Percentiles rank a stretch among this genome's conserved stretches.
Conservation (phyloP, 2,797 vertebrate genomes). For the Pyrrhura leucotis region DNA sequence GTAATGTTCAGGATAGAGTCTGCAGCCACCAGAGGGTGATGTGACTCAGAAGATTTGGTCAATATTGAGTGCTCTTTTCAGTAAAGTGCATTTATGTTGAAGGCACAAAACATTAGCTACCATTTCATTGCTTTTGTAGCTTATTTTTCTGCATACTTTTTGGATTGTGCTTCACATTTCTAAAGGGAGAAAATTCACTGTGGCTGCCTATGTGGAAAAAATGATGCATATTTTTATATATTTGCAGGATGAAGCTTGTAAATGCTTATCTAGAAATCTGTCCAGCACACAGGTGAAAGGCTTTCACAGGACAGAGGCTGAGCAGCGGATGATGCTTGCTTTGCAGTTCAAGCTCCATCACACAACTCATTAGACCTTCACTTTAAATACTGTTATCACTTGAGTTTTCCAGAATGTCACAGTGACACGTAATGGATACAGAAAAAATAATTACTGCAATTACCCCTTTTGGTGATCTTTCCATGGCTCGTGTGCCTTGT, state of each 20-base stretch:
- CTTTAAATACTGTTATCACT: background rate
- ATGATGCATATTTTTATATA: background rate
- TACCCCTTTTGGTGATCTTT: background rate
- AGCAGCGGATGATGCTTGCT: background rate
- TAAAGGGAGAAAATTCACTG: background rate
- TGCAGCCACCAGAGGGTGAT: constrained; percentile 41
- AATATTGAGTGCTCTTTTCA: background rate
- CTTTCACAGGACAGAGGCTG: background rate
- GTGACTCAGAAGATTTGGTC: background rate
- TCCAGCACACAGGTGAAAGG: background rate
- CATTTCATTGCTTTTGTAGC: background rate
- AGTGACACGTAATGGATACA: background rate
- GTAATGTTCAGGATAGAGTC: background rate
- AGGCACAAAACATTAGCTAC: background rate
- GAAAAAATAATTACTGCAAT: background rate
- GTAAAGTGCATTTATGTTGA: background rate
- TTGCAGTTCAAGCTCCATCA: background rate
- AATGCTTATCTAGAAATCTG: background rate
- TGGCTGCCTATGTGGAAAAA: background rate
- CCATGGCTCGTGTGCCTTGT: background rate
- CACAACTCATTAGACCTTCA: background rate
- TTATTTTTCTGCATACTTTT: background rate
- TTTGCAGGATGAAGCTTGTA: background rate
- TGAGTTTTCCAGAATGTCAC: background rate
- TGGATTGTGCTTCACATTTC: background rate